Evolutionary conservation across 2,888 invertebrate species (phyloP), one percentile per base, ranked within the genome.

Genomic region (Morinoia aosen): DNA sequence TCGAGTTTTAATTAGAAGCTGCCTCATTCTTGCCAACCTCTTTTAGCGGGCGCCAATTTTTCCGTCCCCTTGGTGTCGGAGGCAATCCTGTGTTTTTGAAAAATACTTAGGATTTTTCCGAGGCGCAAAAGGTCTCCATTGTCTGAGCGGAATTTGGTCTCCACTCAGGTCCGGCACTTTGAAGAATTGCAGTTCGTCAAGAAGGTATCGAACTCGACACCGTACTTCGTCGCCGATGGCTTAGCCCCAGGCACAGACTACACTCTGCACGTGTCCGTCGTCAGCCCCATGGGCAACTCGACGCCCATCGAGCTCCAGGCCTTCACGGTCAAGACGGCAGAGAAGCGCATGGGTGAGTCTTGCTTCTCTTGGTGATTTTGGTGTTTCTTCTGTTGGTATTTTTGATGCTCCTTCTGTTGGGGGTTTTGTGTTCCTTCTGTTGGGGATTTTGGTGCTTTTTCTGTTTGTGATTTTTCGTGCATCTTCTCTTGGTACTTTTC

Each of bases 261-360:
- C 95, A 96, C 96, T 12, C 96, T 96, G n/a, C 96, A 96, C 61
- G 95, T 96, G 40, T 95, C 95, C 91, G 96, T 96, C 40, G 95
- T 96, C 58, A 95, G 88, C 25, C 96, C 96, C 40, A 96, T 96
- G 96, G 96, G 96, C 57, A 96, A 95, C 94, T 96, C 96, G 14
- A 64, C 95, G n/a, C 96, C 96, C 39, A 96, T 96, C 39, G 95
- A 96, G 64, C 95, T 96, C 7, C 88, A 96, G 91, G 96, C 96
- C 39, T 96, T 96, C 91, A 96, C 96, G 12, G 96, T 96, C 91
- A 96, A 96, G 95, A 96, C 96, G 3, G 96, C 96, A 25, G 96
- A 96, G 61, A 96, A 96, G 58, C 91, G 96, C 56, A 96, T 96
- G 96, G 96, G 96, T 96, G 64, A 95, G 95, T 91, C 58, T 76